Conservation (phyloP, 2,113 vertebrate species). For the Carassius carassius region DNA sequence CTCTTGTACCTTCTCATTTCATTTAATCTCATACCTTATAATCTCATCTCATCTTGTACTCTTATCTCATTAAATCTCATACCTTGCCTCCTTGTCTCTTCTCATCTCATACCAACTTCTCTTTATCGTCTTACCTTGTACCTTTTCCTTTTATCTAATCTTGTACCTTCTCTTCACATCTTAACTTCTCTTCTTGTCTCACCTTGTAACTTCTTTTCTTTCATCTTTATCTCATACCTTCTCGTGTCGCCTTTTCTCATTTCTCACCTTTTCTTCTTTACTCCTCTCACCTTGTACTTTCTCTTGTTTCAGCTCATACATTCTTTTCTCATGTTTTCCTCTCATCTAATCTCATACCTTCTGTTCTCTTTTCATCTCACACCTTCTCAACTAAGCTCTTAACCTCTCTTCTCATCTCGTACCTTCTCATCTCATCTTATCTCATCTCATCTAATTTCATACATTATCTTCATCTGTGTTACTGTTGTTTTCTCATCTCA, state of each 20-base stretch:
- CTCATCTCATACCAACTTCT: neutral
- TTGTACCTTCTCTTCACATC: neutral
- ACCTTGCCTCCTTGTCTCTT: neutral
- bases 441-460: neutral
- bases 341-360: neutral
- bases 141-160: neutral
- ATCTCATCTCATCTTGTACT: neutral
- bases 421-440: neutral
- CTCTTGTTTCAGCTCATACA: neutral
- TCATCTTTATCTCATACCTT: too few species aligned
- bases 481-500: neutral
- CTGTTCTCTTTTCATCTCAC: too few species aligned
- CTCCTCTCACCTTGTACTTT: neutral
- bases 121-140: neutral
- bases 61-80: neutral
- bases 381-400: neutral
- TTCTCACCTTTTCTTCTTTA: neutral
- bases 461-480: too few species aligned
- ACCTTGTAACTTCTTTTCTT: neutral
- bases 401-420: neutral
- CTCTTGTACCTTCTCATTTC: neutral
- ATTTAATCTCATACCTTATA: neutral
- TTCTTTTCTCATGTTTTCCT: too few species aligned
- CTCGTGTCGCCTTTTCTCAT: neutral
- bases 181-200: too few species aligned